Percentiles rank a stretch among this genome's conserved stretches.
Evolutionary conservation across 1,140 invertebrate genomes (phyloP).

Genomic region (Zaprionus nigranus): DNA sequence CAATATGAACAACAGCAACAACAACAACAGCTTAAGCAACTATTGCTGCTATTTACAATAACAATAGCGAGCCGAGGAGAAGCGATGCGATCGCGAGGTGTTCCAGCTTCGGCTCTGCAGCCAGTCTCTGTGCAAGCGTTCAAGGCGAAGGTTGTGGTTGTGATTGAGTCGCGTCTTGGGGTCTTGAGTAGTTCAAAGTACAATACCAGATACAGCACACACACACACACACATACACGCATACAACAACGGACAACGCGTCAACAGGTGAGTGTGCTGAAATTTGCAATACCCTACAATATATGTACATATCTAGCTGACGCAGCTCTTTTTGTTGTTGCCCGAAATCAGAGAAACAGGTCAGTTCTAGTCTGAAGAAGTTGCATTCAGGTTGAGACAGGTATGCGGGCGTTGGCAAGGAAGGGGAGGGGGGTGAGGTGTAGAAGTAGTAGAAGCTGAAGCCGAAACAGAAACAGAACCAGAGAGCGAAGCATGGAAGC

Average conservation of each 20-base stretch:
- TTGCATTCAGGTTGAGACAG: slow-evolving; percentile 53
- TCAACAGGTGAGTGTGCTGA: slow-evolving; percentile 63
- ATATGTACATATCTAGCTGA: slow-evolving; percentile 13
- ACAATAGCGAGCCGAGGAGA: slow-evolving; percentile 28
- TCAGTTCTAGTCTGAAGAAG: slow-evolving; percentile 54
- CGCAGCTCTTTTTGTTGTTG: slow-evolving; percentile 31
- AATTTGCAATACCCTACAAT: slow-evolving; percentile 25
- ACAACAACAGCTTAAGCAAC: slow-evolving; percentile 14
- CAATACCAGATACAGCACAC: slow-evolving; percentile 39
- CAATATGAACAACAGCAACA: slow-evolving; percentile 22
- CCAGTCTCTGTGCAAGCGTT: slow-evolving; percentile 75
- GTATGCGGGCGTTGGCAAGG: slow-evolving; percentile 25
- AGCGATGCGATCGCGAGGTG: slow-evolving; percentile 43
- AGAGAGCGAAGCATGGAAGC: slow-evolving; percentile 57
- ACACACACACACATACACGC: neutral
- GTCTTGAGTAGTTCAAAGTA: slow-evolving; percentile 65
- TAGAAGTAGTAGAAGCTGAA: slow-evolving; percentile 52
- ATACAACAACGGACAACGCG: too few species aligned
- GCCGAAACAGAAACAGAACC: slow-evolving; percentile 35
- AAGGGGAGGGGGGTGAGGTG: slow-evolving; percentile 17
- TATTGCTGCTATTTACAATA: slow-evolving; percentile 58
- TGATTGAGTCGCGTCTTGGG: slow-evolving; percentile 30
- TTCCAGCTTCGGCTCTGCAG: slow-evolving; percentile 53
- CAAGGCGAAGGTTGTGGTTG: slow-evolving; percentile 84
- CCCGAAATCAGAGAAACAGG: slow-evolving; percentile 52